Evolutionary conservation across 1,140 invertebrate species (phyloP), one percentile per base, ranked within the genome.

Genomic region (Formica selysi): DNA sequence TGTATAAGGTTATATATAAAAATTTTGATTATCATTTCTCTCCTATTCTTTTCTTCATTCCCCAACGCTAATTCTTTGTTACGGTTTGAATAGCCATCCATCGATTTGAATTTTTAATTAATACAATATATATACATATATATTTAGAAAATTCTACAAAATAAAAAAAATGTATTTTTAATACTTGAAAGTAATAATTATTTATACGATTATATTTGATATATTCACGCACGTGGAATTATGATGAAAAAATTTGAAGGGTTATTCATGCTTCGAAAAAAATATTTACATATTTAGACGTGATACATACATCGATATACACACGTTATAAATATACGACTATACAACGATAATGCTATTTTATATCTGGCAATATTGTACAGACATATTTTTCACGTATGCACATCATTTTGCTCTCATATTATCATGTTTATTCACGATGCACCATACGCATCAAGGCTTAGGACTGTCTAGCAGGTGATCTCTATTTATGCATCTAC

Each of bases 351-450:
- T 38, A 51, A 79, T 67, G 29, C 41, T 79, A 22, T 22, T 68
- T 54, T 79, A 68, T 57, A 44, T 3, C n/a, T 0, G 3, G 32
- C 5, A 26, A 54, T 68, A 68, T 74, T 51, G 36, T 54, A 57
- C 13, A 62, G n/a, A 38, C 32, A 22, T 16, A 73, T 79, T 74
- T 68, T 79, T 79, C 54, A 51, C 5, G 22, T 51, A 51, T 19
- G 16, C 26, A 41, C 36, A 38, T 79, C 1, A 26, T 54, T 68
- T 78, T 2, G 44, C n/a, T 57, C 26, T 41, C 44, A 13, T 29
- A 22, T 22, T 44, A 32, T 78, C 59, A 61, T 65, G 74, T 89
- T 89, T 89, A 80, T 79, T 76, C 67, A 44, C 61, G 61, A 54
- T 61, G 26, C 32, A 22, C 13, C 26, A 22, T 44, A 74, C 59